A percentile compares a stretch with the other conserved stretches of the same genome.
phyloP scores from a whole-genome alignment of 1,140 invertebrate genomes.

The Apis cerana region DNA sequence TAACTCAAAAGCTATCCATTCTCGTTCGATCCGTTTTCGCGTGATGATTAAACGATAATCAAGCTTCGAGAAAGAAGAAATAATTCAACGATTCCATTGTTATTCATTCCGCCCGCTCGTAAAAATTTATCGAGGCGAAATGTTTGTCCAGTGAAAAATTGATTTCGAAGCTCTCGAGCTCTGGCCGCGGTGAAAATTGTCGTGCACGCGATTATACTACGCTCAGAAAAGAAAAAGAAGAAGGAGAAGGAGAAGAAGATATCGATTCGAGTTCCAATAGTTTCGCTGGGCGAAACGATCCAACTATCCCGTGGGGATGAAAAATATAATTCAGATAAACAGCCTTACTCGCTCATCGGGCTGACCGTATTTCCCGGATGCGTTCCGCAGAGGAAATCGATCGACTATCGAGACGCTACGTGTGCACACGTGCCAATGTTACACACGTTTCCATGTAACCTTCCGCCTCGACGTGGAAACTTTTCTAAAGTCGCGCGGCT shows the following conservation, averaged over 20 bases:
- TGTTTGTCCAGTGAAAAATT: conserved; percentile 21
- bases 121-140: not conserved
- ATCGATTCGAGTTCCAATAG: conserved; percentile 9
- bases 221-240: too few species aligned
- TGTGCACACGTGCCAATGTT: not conserved
- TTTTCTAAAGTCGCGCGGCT: conserved; percentile 1
- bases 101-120: too few species aligned
- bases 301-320: too few species aligned
- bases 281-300: not conserved
- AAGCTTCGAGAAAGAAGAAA: not conserved
- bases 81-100: conserved; percentile 6
- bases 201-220: not conserved
- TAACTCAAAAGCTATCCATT: too few species aligned
- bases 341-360: not conserved
- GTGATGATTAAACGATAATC: not conserved
- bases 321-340: conserved; percentile 31
- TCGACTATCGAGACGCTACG: not conserved
- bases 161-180: not conserved
- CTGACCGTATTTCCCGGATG: not conserved
- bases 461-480: conserved; percentile 21
- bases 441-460: conserved; percentile 14
- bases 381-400: not conserved
- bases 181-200: not conserved
- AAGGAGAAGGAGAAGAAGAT: too few species aligned
- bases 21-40: too few species aligned